phyloP scores from a whole-genome alignment of 2,888 invertebrate genomes.

The Balanococcus diminutus region DNA sequence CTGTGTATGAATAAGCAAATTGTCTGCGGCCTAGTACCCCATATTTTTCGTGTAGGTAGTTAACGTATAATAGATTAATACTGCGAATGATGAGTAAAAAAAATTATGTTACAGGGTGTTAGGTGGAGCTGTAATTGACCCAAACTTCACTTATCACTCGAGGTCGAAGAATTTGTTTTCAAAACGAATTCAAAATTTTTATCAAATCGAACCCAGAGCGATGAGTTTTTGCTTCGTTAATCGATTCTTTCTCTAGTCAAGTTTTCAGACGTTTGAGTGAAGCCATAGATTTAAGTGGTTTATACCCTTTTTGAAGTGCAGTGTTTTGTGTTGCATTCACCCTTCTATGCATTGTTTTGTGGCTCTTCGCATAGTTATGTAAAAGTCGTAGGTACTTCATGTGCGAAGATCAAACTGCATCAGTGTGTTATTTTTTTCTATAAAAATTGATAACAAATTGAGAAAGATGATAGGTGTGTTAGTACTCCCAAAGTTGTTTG shows the following conservation, averaged over 20 bases:
- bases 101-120: not conserved
- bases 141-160: not conserved
- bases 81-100: not conserved
- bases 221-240: not conserved
- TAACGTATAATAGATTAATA: not conserved
- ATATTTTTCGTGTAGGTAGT: not conserved
- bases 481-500: not conserved
- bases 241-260: not conserved
- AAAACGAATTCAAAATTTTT: too few species aligned
- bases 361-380: not conserved
- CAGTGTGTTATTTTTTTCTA: not conserved
- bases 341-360: not conserved
- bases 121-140: not conserved
- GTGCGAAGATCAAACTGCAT: not conserved
- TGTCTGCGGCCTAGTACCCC: conserved; percentile 5
- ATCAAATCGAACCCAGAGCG: not conserved
- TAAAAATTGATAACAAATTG: not conserved
- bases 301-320: not conserved
- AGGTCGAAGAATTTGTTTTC: not conserved
- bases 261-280: not conserved
- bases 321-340: not conserved
- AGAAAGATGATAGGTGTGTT: not conserved
- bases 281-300: not conserved
- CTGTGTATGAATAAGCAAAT: not conserved
- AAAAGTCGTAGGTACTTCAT: not conserved